Conservation (phyloP, 2,888 invertebrate genomes). For the Hanleya hanleyi region DNA sequence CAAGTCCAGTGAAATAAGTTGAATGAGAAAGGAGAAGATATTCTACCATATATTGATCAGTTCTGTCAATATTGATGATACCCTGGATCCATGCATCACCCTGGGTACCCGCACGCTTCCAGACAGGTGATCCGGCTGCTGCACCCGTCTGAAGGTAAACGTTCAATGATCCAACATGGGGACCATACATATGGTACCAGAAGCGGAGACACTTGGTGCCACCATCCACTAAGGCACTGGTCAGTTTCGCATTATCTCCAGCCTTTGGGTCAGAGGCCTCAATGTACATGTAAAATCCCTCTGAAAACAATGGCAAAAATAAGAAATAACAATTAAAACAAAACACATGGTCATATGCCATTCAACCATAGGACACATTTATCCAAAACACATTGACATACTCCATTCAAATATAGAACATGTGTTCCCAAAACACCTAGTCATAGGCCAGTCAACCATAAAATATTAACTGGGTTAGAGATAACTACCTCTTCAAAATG, state of each 20-base stretch:
- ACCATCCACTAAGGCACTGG: conserved; percentile 45
- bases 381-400: too few relatives aligned
- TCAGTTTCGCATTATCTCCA: conserved; percentile 55
- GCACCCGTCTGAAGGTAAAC: conserved; percentile 46
- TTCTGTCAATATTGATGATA: background rate
- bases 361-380: too few relatives aligned
- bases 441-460: too few relatives aligned
- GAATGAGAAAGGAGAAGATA: too few relatives aligned
- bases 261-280: conserved; percentile 57
- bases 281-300: conserved; percentile 61
- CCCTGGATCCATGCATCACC: background rate
- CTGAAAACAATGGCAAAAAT: background rate
- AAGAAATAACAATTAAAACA: too few relatives aligned
- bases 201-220: conserved; percentile 9
- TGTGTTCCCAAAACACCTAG: too few relatives aligned
- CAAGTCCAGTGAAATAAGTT: too few relatives aligned
- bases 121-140: conserved; percentile 5
- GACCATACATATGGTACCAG: conserved; percentile 65
- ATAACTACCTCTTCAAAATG: too few relatives aligned
- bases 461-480: too few relatives aligned
- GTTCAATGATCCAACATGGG: conserved; percentile 55
- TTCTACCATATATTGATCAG: background rate
- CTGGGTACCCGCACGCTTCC: background rate
- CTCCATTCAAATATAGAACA: too few relatives aligned
- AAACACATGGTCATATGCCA: too few relatives aligned